Evolutionary conservation across 2,113 vertebrate genomes (phyloP).

Genomic region (Zosterops pallidus): DNA sequence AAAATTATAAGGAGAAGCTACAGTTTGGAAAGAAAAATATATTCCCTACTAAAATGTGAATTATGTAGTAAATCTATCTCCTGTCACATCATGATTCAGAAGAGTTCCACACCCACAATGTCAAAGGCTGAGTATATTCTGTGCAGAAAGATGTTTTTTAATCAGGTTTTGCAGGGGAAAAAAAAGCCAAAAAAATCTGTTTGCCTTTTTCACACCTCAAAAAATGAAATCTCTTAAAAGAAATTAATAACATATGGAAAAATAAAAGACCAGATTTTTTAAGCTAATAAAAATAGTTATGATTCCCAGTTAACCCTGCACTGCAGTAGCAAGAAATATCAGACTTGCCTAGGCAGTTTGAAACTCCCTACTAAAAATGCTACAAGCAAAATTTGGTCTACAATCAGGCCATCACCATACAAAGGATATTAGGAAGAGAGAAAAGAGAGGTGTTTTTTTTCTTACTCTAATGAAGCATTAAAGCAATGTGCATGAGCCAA

Average conservation of each 20-base stretch:
- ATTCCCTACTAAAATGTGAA: not conserved
- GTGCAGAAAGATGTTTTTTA: not conserved
- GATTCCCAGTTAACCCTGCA: not conserved
- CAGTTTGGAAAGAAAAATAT: not conserved
- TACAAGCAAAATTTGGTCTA: not conserved
- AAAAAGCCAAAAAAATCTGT: not conserved
- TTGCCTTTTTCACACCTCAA: not conserved
- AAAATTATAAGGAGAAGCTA: not conserved
- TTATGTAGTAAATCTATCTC: not conserved
- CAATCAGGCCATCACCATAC: not conserved
- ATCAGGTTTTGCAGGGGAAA: not conserved
- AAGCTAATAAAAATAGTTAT: not conserved
- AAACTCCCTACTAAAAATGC: not conserved
- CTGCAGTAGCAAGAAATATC: not conserved
- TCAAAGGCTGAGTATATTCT: not conserved
- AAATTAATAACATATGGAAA: slow-evolving; percentile 16
- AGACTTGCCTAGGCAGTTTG: not conserved
- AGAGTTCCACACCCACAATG: not conserved
- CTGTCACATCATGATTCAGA: not conserved
- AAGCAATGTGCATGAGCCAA: not conserved
- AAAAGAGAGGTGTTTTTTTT: not conserved
- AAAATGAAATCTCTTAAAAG: not conserved
- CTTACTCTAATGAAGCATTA: not conserved
- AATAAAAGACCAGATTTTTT: not conserved
- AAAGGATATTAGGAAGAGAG: not conserved